A percentile compares a stretch with the other conserved stretches of the same genome.
Conservation (phyloP, 2,888 invertebrate species). For the Eustalomyia histrio region DNA sequence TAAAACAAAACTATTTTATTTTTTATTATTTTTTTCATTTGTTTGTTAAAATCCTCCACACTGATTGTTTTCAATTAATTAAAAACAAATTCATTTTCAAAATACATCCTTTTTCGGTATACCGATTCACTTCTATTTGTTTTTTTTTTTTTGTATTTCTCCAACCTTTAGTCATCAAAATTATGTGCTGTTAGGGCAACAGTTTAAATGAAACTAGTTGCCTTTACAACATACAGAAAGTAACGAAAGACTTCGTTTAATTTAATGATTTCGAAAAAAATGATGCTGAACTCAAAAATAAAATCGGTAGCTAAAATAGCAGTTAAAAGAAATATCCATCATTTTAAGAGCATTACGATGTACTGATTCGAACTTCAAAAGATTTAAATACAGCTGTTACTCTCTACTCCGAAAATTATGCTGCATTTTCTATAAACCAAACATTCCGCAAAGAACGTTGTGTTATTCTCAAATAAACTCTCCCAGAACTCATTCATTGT, state of each 20-base stretch:
- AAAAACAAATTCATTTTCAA: background rate
- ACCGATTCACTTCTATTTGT: background rate
- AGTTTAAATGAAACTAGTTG: slow-evolving; percentile 70
- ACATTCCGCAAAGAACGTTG: slow-evolving; percentile 39
- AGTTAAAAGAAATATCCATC: slow-evolving; percentile 19
- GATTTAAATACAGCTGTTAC: background rate
- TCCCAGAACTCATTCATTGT: background rate
- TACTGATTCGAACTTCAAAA: slow-evolving; percentile 34
- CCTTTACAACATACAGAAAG: slow-evolving; percentile 65
- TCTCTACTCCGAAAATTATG: slow-evolving; percentile 66
- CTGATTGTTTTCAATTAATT: background rate
- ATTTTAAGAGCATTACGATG: slow-evolving; percentile 43
- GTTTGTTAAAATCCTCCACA: background rate
- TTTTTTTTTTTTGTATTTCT: slow-evolving; percentile 3
- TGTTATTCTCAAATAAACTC: slow-evolving; percentile 5
- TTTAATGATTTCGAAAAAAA: slow-evolving; percentile 57
- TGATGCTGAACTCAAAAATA: slow-evolving; percentile 62
- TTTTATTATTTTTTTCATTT: background rate
- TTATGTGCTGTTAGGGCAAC: slow-evolving; percentile 67
- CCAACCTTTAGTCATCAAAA: slow-evolving; percentile 8
- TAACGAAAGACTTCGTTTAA: slow-evolving; percentile 53
- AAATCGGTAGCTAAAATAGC: slow-evolving; percentile 29
- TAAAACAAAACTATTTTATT: background rate
- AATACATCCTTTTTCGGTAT: background rate
- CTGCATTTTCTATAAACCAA: slow-evolving; percentile 51